Percentiles rank a stretch among this genome's conserved stretches.
These are phyloP conservation scores for Leucania comma DNA, from an alignment of 2,888 invertebrate species.

Conservation along the genomic window DNA sequence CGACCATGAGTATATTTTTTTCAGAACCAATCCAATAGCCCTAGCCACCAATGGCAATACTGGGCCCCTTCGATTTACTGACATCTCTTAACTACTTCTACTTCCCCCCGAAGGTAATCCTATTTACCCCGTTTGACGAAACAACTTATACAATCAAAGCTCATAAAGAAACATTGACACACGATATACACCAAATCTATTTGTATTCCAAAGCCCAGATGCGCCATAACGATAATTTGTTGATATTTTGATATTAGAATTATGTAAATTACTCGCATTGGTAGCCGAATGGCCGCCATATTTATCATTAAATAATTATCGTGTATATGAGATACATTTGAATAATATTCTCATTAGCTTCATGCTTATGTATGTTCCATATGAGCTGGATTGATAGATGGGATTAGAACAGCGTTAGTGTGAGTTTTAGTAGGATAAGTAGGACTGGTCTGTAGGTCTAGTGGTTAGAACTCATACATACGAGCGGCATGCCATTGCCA, in stretches of 20 bases:
- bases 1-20: no score
- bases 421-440: not conserved
- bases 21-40: no score
- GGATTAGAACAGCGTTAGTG: conserved; percentile 14
- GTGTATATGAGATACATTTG: conserved; percentile 43
- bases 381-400: conserved; percentile 8
- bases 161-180: conserved; percentile 3
- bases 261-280: conserved; percentile 51
- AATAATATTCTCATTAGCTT: conserved; percentile 48
- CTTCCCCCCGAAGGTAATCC: no score
- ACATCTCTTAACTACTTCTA: no score
- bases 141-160: no score
- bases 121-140: no score
- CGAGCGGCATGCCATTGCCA: no score
- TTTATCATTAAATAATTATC: conserved; percentile 51
- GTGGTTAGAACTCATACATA: no score
- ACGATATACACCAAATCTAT: conserved; percentile 29
- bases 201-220: conserved; percentile 24
- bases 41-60: no score
- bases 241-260: conserved; percentile 53
- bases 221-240: conserved; percentile 47
- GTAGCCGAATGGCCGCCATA: conserved; percentile 28
- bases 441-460: no score
- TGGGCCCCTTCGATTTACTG: no score
- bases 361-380: conserved; percentile 19